Evolutionary conservation across 1,140 invertebrate genomes (phyloP).

Genomic region (Lethocerus indicus): DNA sequence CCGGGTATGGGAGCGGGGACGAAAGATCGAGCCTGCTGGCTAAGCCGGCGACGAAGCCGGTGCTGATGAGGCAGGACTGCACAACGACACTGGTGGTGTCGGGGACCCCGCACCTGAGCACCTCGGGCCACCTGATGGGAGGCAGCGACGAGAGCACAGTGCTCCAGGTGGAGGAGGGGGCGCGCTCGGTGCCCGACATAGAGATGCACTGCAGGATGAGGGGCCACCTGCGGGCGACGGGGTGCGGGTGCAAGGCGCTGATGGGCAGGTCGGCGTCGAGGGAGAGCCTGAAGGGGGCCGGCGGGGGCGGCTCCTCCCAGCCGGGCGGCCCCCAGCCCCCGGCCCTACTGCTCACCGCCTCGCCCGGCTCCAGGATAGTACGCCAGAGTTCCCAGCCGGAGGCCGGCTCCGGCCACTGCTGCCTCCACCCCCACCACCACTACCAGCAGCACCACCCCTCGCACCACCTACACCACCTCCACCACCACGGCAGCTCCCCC

Average conservation of each 20-base stretch:
- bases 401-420: too few relatives aligned
- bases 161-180: slow-evolving; percentile 28
- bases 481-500: slow-evolving; percentile 32
- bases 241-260: slow-evolving; percentile 20
- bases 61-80: slow-evolving; percentile 66
- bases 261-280: slow-evolving; percentile 26
- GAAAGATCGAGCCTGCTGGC: slow-evolving; percentile 57
- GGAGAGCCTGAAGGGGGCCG: slow-evolving; percentile 30
- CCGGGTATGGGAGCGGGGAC: slow-evolving; percentile 50
- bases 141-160: slow-evolving; percentile 61
- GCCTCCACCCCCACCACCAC: slow-evolving; percentile 33
- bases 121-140: slow-evolving; percentile 35
- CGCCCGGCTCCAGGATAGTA: slow-evolving; percentile 56
- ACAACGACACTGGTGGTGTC: slow-evolving; percentile 44
- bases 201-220: slow-evolving; percentile 55
- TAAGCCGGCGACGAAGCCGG: slow-evolving; percentile 36
- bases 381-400: slow-evolving; percentile 83
- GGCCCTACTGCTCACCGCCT: slow-evolving; percentile 48
- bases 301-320: slow-evolving; percentile 20
- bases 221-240: slow-evolving; percentile 17
- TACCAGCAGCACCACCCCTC: slow-evolving; percentile 39
- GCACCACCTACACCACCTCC: slow-evolving; percentile 33
- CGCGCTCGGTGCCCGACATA: slow-evolving; percentile 71
- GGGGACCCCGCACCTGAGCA: slow-evolving; percentile 56
- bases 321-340: slow-evolving; percentile 24